Conservation (phyloP, 2,113 vertebrate species). For the Semicossyphus pulcher region DNA sequence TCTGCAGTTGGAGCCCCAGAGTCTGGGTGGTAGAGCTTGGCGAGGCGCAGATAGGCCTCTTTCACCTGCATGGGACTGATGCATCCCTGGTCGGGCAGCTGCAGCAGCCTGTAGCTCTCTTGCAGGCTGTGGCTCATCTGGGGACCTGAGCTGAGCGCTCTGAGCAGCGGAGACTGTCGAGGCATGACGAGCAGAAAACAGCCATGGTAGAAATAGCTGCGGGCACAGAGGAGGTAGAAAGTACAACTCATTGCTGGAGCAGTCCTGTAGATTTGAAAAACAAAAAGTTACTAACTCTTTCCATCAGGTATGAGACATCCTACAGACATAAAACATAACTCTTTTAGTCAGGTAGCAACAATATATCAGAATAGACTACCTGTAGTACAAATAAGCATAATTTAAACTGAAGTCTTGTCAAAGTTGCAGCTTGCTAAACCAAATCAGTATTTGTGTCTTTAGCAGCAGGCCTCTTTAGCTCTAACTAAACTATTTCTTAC, state of each 20-base stretch:
- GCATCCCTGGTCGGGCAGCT: conserved; percentile 66
- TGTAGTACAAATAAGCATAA: not conserved
- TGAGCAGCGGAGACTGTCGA: conserved; percentile 11
- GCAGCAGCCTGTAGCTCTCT: conserved; percentile 80
- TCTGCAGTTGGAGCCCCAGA: conserved; percentile 85
- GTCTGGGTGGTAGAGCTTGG: conserved; percentile 94
- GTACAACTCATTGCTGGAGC: conserved; percentile 57
- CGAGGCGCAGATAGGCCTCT: conserved; percentile 87
- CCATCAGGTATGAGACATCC: too few species aligned
- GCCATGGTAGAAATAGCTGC: not conserved
- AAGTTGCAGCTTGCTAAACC: too few species aligned
- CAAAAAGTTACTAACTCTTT: not conserved
- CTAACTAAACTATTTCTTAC: too few species aligned
- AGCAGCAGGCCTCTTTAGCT: too few species aligned
- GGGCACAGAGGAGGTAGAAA: conserved; percentile 36
- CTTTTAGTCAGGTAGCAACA: not conserved
- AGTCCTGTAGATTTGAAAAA: conserved; percentile 27
- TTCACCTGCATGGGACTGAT: conserved; percentile 83
- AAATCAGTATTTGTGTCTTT: too few species aligned
- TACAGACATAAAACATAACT: too few species aligned
- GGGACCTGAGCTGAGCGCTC: conserved; percentile 41
- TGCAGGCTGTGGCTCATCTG: conserved; percentile 64
- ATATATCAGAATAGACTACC: not conserved
- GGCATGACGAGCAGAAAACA: conserved; percentile 17
- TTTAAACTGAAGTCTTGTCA: not conserved